phyloP scores from a whole-genome alignment of 2,797 vertebrate species.

The Lateolabrax maculatus region DNA sequence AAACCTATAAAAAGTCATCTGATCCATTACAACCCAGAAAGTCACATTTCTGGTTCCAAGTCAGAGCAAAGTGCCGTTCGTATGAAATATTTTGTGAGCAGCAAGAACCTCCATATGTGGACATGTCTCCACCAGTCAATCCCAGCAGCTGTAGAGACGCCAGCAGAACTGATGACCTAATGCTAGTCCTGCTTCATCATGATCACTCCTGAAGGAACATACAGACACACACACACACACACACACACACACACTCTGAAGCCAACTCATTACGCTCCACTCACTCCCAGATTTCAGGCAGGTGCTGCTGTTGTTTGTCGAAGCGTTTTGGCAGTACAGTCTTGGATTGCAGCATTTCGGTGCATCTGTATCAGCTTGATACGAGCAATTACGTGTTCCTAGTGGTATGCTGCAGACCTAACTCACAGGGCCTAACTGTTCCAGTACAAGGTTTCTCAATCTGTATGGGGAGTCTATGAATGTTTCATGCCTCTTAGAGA shows the following conservation, averaged over 20 bases:
- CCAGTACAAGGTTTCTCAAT: slow-evolving; percentile 49
- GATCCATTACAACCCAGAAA: slow-evolving; percentile 26
- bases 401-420: slow-evolving; percentile 69
- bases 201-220: slow-evolving; percentile 75
- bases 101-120: slow-evolving; percentile 81
- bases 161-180: slow-evolving; percentile 82
- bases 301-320: slow-evolving; percentile 82
- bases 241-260: slow-evolving; percentile 40
- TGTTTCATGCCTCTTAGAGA: slow-evolving; percentile 28
- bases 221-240: slow-evolving; percentile 46
- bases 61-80: slow-evolving; percentile 42
- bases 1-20: slow-evolving; percentile 25
- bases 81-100: slow-evolving; percentile 63
- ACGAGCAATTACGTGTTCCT: slow-evolving; percentile 65
- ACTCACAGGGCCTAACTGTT: slow-evolving; percentile 52
- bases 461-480: slow-evolving; percentile 31
- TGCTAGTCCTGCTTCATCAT: slow-evolving; percentile 80
- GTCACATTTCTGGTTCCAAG: slow-evolving; percentile 55
- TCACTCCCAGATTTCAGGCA: slow-evolving; percentile 76
- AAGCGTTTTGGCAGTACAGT: slow-evolving; percentile 64
- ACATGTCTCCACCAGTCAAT: slow-evolving; percentile 76
- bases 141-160: slow-evolving; percentile 76
- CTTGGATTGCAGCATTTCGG: slow-evolving; percentile 66
- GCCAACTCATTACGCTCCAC: slow-evolving; percentile 75
- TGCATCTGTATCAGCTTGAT: slow-evolving; percentile 78